Evolutionary conservation across 2,888 invertebrate genomes (phyloP).

Genomic region (Micoletzkya japonica): DNA sequence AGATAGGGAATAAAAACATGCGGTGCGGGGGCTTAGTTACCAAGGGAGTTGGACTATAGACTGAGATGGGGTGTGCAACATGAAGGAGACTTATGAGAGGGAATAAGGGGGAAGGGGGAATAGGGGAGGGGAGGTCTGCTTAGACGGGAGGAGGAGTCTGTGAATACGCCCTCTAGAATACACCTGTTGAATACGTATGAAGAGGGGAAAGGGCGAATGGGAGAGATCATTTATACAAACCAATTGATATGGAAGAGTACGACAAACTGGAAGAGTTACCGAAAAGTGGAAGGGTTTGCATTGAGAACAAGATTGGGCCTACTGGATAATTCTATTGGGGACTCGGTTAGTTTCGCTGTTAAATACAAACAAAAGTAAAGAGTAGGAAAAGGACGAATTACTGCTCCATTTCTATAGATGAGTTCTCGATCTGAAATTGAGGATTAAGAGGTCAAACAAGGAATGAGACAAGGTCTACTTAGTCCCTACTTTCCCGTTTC

Average conservation of each 20-base stretch:
- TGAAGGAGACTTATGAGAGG: neutral
- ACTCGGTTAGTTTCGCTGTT: neutral
- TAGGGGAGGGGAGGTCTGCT: neutral
- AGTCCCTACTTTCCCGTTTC: too few relatives aligned
- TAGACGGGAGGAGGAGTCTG: neutral
- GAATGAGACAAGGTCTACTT: too few relatives aligned
- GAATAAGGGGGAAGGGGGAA: slow-evolving; percentile 1
- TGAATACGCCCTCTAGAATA: neutral
- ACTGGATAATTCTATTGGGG: too few relatives aligned
- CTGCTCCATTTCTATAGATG: neutral
- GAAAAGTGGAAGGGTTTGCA: too few relatives aligned
- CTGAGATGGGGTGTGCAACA: too few relatives aligned
- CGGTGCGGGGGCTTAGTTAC: too few relatives aligned
- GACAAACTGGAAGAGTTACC: too few relatives aligned
- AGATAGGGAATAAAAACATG: too few relatives aligned
- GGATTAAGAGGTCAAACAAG: neutral
- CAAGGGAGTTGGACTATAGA: too few relatives aligned
- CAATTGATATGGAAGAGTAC: neutral
- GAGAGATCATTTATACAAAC: too few relatives aligned
- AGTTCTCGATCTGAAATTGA: slow-evolving; percentile 10
- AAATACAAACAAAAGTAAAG: neutral
- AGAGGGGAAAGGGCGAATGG: neutral
- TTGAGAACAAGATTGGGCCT: too few relatives aligned
- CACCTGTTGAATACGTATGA: neutral
- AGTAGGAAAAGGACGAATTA: neutral